Evolutionary conservation across 2,888 invertebrate species (phyloP).

Genomic region (Agonopterix heracliana): DNA sequence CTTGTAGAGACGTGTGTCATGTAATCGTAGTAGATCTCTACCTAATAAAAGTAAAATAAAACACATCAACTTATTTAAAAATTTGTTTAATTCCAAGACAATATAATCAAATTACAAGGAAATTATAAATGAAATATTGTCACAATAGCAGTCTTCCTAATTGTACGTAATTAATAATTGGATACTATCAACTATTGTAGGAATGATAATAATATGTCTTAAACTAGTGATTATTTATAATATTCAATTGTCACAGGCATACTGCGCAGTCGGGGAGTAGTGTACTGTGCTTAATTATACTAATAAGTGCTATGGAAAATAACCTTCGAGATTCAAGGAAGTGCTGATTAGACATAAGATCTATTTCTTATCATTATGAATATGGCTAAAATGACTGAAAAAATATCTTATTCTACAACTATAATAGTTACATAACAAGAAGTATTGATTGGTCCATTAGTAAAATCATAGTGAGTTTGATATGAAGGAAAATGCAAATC

Average conservation of each 20-base stretch:
- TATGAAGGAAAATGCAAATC: constrained; percentile 29
- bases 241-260: constrained; percentile 20
- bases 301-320: neutral
- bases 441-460: constrained; percentile 10
- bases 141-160: constrained; percentile 45
- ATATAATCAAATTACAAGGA: constrained; percentile 30
- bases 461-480: constrained; percentile 1
- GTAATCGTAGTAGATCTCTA: no score
- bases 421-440: constrained; percentile 12
- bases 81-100: constrained; percentile 49
- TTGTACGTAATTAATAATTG: constrained; percentile 20
- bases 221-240: constrained; percentile 14
- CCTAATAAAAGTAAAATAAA: constrained; percentile 23
- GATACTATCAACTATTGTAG: constrained; percentile 22
- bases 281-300: constrained; percentile 1
- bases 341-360: constrained; percentile 18
- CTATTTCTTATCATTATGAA: constrained; percentile 23
- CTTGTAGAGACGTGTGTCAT: no score
- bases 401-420: constrained; percentile 20
- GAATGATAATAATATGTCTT: constrained; percentile 27
- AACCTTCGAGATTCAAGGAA: constrained; percentile 15
- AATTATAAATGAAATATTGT: constrained; percentile 29
- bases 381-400: constrained; percentile 42
- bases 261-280: constrained; percentile 14
- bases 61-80: constrained; percentile 26